phyloP scores from a whole-genome alignment of 2,888 invertebrate genomes.

The Galerucella calmariensis region DNA sequence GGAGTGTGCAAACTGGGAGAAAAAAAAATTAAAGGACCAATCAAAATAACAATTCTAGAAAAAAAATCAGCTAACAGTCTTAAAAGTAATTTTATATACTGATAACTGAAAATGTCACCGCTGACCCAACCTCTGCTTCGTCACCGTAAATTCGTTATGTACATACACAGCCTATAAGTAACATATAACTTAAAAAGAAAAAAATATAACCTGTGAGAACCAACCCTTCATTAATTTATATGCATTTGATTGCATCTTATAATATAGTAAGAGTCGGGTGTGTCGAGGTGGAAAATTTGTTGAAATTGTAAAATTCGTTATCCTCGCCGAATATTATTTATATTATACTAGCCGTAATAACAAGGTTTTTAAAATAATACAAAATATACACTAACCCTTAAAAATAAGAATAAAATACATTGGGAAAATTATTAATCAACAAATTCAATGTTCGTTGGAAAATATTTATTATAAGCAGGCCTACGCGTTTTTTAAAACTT shows the following conservation, averaged over 20 bases:
- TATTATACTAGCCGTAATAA: constrained; percentile 22
- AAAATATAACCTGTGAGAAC: constrained; percentile 20
- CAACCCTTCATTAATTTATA: constrained; percentile 2
- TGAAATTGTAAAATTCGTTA: constrained; percentile 8
- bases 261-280: constrained; percentile 5
- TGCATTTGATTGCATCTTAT: constrained; percentile 13
- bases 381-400: constrained; percentile 29
- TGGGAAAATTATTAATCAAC: neutral
- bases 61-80: constrained; percentile 63
- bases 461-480: neutral
- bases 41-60: constrained; percentile 57
- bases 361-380: constrained; percentile 26
- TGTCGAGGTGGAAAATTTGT: neutral
- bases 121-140: constrained; percentile 60
- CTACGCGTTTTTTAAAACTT: neutral
- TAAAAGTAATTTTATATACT: constrained; percentile 62
- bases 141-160: constrained; percentile 57
- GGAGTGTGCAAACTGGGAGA: constrained; percentile 40
- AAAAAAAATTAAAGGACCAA: constrained; percentile 40
- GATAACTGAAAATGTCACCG: constrained; percentile 61
- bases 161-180: constrained; percentile 65
- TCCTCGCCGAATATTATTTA: constrained; percentile 6
- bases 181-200: constrained; percentile 52
- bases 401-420: constrained; percentile 24
- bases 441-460: constrained; percentile 1